Base-by-base conservation (phyloP, 2,113 vertebrate species). In the Alethe castanea region DNA sequence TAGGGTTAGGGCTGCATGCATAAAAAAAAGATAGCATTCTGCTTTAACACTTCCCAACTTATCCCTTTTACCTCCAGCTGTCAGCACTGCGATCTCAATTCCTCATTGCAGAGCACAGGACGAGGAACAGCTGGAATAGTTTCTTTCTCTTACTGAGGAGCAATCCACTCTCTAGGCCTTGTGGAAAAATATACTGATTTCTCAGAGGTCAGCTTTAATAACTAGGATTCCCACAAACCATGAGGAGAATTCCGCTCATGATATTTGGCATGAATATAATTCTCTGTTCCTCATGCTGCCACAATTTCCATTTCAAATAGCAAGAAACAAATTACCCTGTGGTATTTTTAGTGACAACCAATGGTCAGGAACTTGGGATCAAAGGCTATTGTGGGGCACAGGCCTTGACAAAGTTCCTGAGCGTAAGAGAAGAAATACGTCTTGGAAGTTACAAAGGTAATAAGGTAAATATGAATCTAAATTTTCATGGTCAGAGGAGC, bases 291-390 rank as follows among this genome's bases (percentile, higher is more conserved):
- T 78, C 72, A 66, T 74, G 82, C 85, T 90, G 82, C 79, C 83
- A 92, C 64, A 94, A 90, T 96, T 96, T 97, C 94, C 93, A 96
- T 94, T 95, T 93, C 90, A 96, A 97, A 96, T 71, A 92, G 82
- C 92, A 94, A 90, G 96, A 96, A 97, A 93, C 60, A 50, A 96
- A 86, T 88, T 81, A 71, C 45, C 52, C 90, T 81, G 85, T 78
- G 93, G 88, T 92, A 82, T 95, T 96, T 97, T 85, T 90, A n/a
- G 14, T 65, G 81, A 93, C 56, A 67, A 45, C 38, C 59, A 44
- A 48, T 47, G 44, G 72, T 62, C 83, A 93, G 25, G 18, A 95
- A 70, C 56, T 70, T 13, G 31, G 45, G 59, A 92, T 53, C 47
- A 73, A 83, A 94, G 87, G 56, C 64, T 70, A 52, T 64, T 36